Conservation (phyloP, 2,888 invertebrate species). For the Ceramica pisi region DNA sequence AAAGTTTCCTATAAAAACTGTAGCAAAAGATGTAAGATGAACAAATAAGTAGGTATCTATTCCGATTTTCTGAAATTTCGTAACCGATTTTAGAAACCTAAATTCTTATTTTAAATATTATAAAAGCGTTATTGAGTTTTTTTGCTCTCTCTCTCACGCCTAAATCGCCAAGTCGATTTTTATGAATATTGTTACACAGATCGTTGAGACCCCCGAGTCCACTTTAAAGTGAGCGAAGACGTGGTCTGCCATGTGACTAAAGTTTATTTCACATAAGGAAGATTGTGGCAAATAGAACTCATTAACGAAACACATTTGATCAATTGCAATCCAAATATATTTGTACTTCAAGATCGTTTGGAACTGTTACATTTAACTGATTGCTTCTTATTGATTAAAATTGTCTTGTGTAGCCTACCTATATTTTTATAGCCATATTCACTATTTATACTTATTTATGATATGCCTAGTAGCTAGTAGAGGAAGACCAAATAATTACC, state of each 20-base stretch:
- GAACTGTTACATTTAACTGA: conserved; percentile 16
- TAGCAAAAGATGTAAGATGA: too few relatives aligned
- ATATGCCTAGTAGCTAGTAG: too few relatives aligned
- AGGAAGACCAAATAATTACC: too few relatives aligned
- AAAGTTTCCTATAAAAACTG: too few relatives aligned
- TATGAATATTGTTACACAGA: too few relatives aligned
- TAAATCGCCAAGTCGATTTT: too few relatives aligned
- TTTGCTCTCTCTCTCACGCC: too few relatives aligned
- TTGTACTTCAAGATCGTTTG: conserved; percentile 39
- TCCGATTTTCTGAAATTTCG: background rate
- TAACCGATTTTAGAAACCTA: background rate
- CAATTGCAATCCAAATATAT: conserved; percentile 62
- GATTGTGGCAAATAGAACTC: conserved; percentile 51
- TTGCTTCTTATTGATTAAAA: conserved; percentile 36
- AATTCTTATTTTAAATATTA: too few relatives aligned
- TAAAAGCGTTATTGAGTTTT: too few relatives aligned
- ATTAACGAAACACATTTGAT: conserved; percentile 58
- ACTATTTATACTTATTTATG: too few relatives aligned
- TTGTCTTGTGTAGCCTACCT: conserved; percentile 12
- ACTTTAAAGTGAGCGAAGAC: too few relatives aligned
- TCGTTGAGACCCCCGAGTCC: background rate
- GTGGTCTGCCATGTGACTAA: conserved; percentile 1
- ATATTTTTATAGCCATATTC: background rate
- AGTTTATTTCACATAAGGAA: conserved; percentile 46
- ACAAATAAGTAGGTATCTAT: background rate